These are phyloP conservation scores for Vulpes vulpes DNA, from an alignment of 2,113 vertebrate species.

Conservation along the genomic window DNA sequence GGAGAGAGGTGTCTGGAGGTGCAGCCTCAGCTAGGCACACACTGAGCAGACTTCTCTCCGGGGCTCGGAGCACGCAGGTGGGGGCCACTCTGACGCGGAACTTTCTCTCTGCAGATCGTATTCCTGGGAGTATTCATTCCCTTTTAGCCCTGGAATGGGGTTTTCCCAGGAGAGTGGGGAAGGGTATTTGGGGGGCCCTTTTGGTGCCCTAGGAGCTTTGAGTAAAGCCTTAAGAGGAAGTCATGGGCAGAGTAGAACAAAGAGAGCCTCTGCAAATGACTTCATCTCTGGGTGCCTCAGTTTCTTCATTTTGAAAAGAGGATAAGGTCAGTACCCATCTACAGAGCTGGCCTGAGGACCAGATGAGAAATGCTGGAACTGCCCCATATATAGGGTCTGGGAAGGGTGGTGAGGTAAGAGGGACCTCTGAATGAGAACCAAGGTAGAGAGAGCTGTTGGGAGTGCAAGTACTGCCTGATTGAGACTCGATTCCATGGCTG, in stretches of 20 bases:
- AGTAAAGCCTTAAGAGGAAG: background rate
- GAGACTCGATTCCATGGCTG: background rate
- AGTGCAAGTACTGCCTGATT: accelerated
- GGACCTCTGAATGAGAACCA: background rate
- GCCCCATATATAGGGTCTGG: background rate
- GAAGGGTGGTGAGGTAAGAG: accelerated
- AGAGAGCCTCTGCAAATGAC: background rate
- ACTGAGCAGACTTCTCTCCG: background rate
- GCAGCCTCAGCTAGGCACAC: background rate
- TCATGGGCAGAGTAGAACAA: accelerated
- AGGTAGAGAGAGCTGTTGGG: background rate
- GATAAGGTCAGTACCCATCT: background rate
- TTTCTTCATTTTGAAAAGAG: background rate
- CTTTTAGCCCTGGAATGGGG: background rate
- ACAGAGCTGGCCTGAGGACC: background rate
- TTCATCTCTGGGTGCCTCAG: background rate
- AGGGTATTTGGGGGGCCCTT: too few relatives aligned
- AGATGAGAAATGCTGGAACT: accelerated
- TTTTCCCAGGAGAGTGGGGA: background rate
- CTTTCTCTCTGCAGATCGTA: background rate
- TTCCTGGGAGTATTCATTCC: background rate
- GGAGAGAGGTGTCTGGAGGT: background rate
- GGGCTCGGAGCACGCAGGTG: background rate
- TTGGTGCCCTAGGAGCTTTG: background rate
- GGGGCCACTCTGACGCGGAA: background rate